Evolutionary conservation across 2,113 vertebrate genomes (phyloP).

Genomic region (Crotalus helleri): DNA sequence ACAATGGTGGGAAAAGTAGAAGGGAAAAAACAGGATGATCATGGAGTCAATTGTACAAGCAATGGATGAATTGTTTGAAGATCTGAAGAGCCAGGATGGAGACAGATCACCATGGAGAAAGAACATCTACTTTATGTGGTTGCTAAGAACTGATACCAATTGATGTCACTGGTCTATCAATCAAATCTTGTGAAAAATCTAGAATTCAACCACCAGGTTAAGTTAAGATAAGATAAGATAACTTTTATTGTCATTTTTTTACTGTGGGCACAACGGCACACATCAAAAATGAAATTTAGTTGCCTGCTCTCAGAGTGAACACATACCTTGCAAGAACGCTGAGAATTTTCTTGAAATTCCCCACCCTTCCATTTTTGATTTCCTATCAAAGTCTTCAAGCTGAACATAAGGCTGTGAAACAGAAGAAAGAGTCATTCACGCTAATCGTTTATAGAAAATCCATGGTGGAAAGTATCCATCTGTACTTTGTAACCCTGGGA

Average conservation of each 20-base stretch:
- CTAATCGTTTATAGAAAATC: conserved; percentile 11
- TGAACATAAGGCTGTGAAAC: neutral
- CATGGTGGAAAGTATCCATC: neutral
- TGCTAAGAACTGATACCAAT: neutral
- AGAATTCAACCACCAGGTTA: neutral
- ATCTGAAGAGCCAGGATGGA: neutral
- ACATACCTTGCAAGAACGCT: too few relatives aligned
- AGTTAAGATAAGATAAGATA: neutral
- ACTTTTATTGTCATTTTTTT: too few relatives aligned
- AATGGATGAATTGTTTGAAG: neutral
- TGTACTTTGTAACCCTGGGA: conserved; percentile 4
- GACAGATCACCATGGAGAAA: neutral
- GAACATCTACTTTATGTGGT: neutral
- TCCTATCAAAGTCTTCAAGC: neutral
- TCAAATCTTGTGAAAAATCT: neutral
- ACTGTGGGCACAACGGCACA: too few relatives aligned
- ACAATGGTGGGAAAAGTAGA: neutral
- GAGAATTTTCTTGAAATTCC: neutral
- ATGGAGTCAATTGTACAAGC: neutral
- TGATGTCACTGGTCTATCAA: neutral
- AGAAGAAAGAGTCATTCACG: neutral
- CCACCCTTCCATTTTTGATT: too few relatives aligned
- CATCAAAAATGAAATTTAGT: too few relatives aligned
- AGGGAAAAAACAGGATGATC: neutral
- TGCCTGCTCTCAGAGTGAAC: too few relatives aligned